These are phyloP conservation scores for Adelosebastes latens DNA, from an alignment of 2,797 vertebrate genomes.

Conservation along the genomic window DNA sequence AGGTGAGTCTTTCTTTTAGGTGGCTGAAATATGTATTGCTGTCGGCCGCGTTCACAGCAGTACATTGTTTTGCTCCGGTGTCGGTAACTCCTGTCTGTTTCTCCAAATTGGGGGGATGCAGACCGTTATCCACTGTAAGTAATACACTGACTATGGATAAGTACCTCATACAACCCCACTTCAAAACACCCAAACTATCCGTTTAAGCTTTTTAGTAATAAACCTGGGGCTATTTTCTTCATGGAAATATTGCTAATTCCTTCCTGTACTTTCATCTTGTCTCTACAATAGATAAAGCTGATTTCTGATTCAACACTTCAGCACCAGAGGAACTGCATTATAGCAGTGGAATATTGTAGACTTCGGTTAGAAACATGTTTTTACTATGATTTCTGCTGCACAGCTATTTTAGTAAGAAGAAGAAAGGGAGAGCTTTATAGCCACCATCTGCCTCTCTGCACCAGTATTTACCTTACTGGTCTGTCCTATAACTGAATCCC, in stretches of 20 bases:
- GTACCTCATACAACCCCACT: too few relatives aligned
- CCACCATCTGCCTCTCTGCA: slow-evolving; percentile 13
- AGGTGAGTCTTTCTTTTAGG: too few relatives aligned
- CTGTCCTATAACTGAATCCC: slow-evolving; percentile 30
- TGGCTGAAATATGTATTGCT: too few relatives aligned
- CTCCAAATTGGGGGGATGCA: too few relatives aligned
- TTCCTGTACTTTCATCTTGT: background rate
- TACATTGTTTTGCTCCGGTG: too few relatives aligned
- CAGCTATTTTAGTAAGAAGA: background rate
- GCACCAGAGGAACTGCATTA: background rate
- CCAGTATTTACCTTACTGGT: slow-evolving; percentile 9
- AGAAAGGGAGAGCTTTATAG: background rate
- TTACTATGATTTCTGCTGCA: background rate
- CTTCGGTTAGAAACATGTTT: background rate
- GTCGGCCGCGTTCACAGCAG: too few relatives aligned
- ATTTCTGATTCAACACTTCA: background rate
- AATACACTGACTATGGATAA: too few relatives aligned
- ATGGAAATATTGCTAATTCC: background rate
- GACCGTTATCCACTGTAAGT: too few relatives aligned
- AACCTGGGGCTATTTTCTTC: background rate
- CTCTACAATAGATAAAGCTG: background rate
- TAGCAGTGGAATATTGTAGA: background rate
- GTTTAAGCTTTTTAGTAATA: background rate
- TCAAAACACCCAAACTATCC: too few relatives aligned
- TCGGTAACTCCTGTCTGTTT: too few relatives aligned